Conservation (phyloP, 2,797 vertebrate genomes). For the Agapornis canus region DNA sequence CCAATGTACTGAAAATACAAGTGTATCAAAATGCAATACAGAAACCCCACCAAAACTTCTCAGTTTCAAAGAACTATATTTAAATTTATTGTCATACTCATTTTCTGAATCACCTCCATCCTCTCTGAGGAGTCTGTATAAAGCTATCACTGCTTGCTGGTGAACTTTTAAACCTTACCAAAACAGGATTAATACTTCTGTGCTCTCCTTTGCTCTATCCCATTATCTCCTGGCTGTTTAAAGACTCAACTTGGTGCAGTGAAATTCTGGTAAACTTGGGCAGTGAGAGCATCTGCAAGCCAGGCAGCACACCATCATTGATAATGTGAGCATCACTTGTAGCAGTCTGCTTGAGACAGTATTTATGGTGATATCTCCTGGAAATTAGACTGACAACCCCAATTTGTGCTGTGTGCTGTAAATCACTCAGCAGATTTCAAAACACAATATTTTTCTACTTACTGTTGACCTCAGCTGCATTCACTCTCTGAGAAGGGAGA, state of each 20-base stretch:
- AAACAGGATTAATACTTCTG: not conserved
- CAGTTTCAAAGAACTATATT: not conserved
- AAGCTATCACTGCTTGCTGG: not conserved
- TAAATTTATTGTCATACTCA: not conserved
- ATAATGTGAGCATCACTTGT: not conserved
- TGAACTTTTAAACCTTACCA: not conserved
- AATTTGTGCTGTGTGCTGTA: not conserved
- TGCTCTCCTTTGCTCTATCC: not conserved
- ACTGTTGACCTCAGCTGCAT: not conserved
- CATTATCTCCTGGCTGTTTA: not conserved
- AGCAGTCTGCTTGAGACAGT: not conserved
- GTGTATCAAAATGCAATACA: not conserved
- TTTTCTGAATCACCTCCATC: not conserved
- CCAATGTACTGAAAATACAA: not conserved
- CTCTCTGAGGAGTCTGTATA: not conserved
- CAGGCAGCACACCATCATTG: not conserved
- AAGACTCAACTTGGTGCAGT: not conserved
- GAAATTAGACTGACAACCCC: not conserved
- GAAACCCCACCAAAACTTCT: not conserved
- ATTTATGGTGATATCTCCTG: not conserved
- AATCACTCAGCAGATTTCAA: not conserved
- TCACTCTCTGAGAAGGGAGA: not conserved
- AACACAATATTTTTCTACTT: not conserved
- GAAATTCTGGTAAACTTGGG: not conserved
- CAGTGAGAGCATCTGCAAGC: not conserved